These are phyloP conservation scores for Australoheros scitulus DNA, from an alignment of 2,113 vertebrate genomes.

Conservation along the genomic window DNA sequence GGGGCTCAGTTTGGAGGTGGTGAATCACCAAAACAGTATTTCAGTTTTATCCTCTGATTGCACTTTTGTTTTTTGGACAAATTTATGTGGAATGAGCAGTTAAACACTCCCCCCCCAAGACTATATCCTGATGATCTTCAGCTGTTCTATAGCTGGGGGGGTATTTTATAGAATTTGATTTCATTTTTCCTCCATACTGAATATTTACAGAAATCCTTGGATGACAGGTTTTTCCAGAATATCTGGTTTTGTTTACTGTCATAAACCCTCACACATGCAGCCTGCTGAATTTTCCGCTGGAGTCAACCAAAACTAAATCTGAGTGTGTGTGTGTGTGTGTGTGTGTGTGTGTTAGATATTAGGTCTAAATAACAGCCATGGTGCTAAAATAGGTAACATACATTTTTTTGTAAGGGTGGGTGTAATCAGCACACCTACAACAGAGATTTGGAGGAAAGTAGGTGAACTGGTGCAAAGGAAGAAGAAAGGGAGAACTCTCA, in stretches of 20 bases:
- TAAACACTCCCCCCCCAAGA: too few species aligned
- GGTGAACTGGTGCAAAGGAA: neutral
- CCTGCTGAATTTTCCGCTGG: neutral
- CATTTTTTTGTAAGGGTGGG: neutral
- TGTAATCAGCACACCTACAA: neutral
- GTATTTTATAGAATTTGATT: too few species aligned
- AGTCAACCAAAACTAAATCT: neutral
- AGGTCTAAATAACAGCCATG: neutral
- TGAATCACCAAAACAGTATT: neutral
- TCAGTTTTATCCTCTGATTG: too few species aligned
- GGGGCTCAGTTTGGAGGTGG: neutral
- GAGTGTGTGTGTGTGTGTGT: too few species aligned
- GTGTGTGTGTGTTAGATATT: neutral
- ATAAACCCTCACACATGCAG: neutral
- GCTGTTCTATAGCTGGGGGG: too few species aligned
- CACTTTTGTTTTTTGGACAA: neutral
- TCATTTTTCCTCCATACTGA: neutral
- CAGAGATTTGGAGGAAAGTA: neutral
- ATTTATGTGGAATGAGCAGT: neutral
- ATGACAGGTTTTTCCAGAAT: neutral
- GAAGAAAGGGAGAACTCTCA: neutral
- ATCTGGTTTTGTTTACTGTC: neutral
- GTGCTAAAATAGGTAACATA: neutral
- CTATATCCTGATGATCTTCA: neutral
- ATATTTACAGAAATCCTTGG: accelerated